Evolutionary conservation across 2,888 invertebrate genomes (phyloP), one percentile per base, ranked within the genome.

Genomic region (Meiosimyza decipiens): DNA sequence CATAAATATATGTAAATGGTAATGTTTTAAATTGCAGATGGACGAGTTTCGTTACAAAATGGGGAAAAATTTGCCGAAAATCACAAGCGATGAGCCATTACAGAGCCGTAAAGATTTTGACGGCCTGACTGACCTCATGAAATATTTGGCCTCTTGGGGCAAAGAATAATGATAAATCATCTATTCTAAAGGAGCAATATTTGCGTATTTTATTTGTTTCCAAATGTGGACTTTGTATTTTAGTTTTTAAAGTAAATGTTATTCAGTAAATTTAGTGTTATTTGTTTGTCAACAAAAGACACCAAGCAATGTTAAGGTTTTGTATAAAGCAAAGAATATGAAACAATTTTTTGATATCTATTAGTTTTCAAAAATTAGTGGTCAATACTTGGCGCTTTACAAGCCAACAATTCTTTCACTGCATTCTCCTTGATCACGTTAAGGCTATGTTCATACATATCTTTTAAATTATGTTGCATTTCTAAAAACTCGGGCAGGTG

Each of bases 81-180:
- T 96, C 79, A 93, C 94, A 12, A 95, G 91, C 85, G 94, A 93
- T 82, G 89, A 94, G 82, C 92, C 93, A 64, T 92, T 95, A 1
- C 90, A 91, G 80, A 94, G 96, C 79, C 90, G 95, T 82, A 95
- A 94, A 47, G 97, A 97, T 82, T 97, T 97, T 81, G 92, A 90
- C 79, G 93, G 94, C 72, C 86, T 97, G 51, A 94, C 93, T 79
- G 97, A 97, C 86, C 88, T 97, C 51, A 88, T 97, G 81, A 92
- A 91, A 77, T 97, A 97, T 87, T 84, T 95, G 78, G 89, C 91
- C 76, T 84, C 88, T 50, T 87, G 87, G 85, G 83, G 83, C 49
- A 87, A 84, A 73, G 85, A 87, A 74, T 84, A 72, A 82, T 54
- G 33, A 65, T 51, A 40, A 40, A 40, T 9, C 55, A 74, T 62